Evolutionary conservation across 2,888 invertebrate genomes (phyloP).

Genomic region (Argyresthia goedartella): DNA sequence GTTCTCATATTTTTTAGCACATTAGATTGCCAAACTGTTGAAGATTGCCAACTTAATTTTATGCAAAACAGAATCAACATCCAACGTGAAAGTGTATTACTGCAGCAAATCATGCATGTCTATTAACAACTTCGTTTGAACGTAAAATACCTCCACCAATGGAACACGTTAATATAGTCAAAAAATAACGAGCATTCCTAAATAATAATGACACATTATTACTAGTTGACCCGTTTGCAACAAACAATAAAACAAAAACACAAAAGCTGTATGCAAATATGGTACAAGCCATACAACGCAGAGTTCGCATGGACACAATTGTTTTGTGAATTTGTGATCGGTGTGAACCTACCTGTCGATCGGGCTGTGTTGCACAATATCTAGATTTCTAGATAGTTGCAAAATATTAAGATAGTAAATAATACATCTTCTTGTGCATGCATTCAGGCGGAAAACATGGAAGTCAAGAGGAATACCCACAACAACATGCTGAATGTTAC

Average conservation of each 20-base stretch:
- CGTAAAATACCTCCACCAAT: neutral
- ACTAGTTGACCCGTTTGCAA: neutral
- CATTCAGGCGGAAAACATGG: too few species aligned
- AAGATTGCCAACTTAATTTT: too few species aligned
- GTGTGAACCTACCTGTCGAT: neutral
- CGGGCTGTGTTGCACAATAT: neutral
- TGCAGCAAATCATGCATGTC: too few species aligned
- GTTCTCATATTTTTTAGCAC: too few species aligned
- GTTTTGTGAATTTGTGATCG: slow-evolving; percentile 5
- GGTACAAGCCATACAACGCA: slow-evolving; percentile 13
- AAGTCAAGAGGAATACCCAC: too few species aligned
- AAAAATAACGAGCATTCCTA: neutral
- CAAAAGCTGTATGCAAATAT: slow-evolving; percentile 27
- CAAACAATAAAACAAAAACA: slow-evolving; percentile 2
- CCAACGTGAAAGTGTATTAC: too few species aligned
- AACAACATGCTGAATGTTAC: too few species aligned
- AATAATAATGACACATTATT: neutral
- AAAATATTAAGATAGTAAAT: neutral
- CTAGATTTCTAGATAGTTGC: too few species aligned
- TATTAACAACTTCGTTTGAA: neutral
- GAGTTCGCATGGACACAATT: slow-evolving; percentile 33
- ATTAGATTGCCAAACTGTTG: too few species aligned
- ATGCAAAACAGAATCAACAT: too few species aligned
- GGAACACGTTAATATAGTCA: neutral
- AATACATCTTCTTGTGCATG: too few species aligned